A percentile compares a stretch with the other conserved stretches of the same genome.
Evolutionary conservation across 2,113 vertebrate genomes (phyloP).

Genomic region (Polyodon spathula): DNA sequence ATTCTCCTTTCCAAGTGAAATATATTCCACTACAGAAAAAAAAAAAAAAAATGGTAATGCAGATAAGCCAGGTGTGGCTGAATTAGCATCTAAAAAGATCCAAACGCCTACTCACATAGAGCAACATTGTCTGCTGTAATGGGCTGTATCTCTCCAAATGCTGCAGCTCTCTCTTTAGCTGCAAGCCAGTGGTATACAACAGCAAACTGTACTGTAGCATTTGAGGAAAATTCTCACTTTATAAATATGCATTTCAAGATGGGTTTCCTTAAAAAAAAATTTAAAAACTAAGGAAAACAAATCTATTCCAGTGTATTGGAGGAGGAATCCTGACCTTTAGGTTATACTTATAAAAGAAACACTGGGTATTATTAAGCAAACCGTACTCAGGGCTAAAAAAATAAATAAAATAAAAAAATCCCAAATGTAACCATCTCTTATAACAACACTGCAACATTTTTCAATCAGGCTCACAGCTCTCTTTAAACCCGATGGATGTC

Average conservation of each 20-base stretch:
- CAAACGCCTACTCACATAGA: slow-evolving; percentile 61
- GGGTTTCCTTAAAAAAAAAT: slow-evolving; percentile 23
- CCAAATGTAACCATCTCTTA: too few relatives aligned
- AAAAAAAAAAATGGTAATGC: slow-evolving; percentile 39
- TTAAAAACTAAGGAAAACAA: too few relatives aligned
- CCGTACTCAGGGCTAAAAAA: too few relatives aligned
- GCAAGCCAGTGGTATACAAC: slow-evolving; percentile 64
- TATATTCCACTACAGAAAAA: slow-evolving; percentile 29
- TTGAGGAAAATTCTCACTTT: slow-evolving; percentile 37
- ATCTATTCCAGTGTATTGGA: too few relatives aligned
- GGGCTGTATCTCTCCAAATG: slow-evolving; percentile 61
- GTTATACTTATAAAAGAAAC: too few relatives aligned
- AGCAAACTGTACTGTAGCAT: slow-evolving; percentile 45
- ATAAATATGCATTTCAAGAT: slow-evolving; percentile 41
- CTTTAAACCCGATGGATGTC: too few relatives aligned
- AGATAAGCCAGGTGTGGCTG: slow-evolving; percentile 56
- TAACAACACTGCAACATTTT: too few relatives aligned
- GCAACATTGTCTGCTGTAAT: slow-evolving; percentile 57
- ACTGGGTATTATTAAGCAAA: too few relatives aligned
- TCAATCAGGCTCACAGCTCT: too few relatives aligned
- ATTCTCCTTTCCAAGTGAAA: slow-evolving; percentile 39
- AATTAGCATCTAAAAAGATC: slow-evolving; percentile 63
- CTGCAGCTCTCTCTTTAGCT: slow-evolving; percentile 65
- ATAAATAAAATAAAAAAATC: too few relatives aligned
- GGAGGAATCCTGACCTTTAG: too few relatives aligned